Evolutionary conservation across 2,888 invertebrate genomes (phyloP).

Genomic region (Alsophila aescularia): DNA sequence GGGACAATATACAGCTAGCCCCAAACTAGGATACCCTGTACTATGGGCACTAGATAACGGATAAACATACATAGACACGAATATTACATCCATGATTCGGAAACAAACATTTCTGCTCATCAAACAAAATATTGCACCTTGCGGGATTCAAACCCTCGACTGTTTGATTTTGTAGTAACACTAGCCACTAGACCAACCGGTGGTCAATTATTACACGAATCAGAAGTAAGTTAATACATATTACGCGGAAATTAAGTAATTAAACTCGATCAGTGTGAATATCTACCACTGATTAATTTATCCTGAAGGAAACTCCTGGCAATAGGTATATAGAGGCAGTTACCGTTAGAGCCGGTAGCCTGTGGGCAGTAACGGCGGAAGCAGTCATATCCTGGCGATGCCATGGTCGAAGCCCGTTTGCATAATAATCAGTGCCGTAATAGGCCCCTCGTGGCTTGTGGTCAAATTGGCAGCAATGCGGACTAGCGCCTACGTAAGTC

Average conservation of each 20-base stretch:
- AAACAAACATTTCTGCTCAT: too few species aligned
- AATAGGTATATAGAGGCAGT: slow-evolving; percentile 29
- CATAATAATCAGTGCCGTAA: slow-evolving; percentile 60
- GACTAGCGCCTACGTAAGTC: slow-evolving; percentile 22
- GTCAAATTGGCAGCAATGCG: slow-evolving; percentile 36
- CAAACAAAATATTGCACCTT: too few species aligned
- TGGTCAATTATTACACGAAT: too few species aligned
- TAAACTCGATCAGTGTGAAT: neutral
- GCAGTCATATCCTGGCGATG: slow-evolving; percentile 74
- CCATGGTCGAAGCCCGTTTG: slow-evolving; percentile 50
- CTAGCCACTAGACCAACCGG: too few species aligned
- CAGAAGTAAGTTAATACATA: too few species aligned
- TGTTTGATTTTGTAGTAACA: too few species aligned
- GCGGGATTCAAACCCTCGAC: too few species aligned
- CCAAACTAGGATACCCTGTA: too few species aligned
- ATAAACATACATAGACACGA: too few species aligned
- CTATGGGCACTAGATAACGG: too few species aligned
- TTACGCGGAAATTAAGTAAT: neutral
- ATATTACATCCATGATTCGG: too few species aligned
- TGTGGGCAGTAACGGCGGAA: slow-evolving; percentile 65
- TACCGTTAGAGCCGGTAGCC: slow-evolving; percentile 71
- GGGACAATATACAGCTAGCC: too few species aligned
- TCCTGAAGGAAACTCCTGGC: slow-evolving; percentile 10
- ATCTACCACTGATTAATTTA: neutral
- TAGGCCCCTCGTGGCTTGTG: slow-evolving; percentile 46